Evolutionary conservation across 2,888 invertebrate genomes (phyloP).

Genomic region (Eupithecia pulchellata): DNA sequence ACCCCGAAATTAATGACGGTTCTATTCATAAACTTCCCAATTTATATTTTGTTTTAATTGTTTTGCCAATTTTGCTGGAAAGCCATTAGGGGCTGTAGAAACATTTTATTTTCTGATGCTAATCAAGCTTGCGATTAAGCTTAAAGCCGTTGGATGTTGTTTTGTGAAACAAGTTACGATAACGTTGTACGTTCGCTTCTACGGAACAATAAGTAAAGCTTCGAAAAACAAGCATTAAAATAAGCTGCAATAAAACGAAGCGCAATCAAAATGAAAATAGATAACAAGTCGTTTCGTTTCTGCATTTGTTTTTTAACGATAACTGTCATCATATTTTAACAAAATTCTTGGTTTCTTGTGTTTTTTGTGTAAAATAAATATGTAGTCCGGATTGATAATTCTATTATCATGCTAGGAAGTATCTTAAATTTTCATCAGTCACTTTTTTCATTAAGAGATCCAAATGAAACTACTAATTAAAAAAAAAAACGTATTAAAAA

Average conservation of each 20-base stretch:
- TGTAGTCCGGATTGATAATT: neutral
- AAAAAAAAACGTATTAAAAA: no score
- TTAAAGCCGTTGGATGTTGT: conserved; percentile 17
- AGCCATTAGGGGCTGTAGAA: conserved; percentile 39
- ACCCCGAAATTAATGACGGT: conserved; percentile 59
- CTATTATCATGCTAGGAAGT: neutral
- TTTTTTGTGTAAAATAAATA: neutral
- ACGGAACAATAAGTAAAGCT: conserved; percentile 1
- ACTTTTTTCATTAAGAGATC: no score
- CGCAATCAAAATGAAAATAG: conserved; percentile 22
- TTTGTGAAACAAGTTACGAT: conserved; percentile 13
- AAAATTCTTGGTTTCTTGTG: conserved; percentile 6
- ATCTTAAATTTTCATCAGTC: no score
- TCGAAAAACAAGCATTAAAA: conserved; percentile 1
- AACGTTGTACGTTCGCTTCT: neutral
- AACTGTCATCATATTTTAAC: conserved; percentile 19
- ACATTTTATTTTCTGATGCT: conserved; percentile 35
- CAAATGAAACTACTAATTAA: no score
- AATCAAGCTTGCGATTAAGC: conserved; percentile 24
- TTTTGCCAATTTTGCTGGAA: conserved; percentile 41
- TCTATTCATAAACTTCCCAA: conserved; percentile 59
- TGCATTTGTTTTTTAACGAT: conserved; percentile 16
- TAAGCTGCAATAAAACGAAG: conserved; percentile 10
- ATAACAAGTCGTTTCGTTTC: conserved; percentile 3
- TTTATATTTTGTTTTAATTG: conserved; percentile 63